Conservation (phyloP, 2,797 vertebrate species). For the Cyprinella venusta region DNA sequence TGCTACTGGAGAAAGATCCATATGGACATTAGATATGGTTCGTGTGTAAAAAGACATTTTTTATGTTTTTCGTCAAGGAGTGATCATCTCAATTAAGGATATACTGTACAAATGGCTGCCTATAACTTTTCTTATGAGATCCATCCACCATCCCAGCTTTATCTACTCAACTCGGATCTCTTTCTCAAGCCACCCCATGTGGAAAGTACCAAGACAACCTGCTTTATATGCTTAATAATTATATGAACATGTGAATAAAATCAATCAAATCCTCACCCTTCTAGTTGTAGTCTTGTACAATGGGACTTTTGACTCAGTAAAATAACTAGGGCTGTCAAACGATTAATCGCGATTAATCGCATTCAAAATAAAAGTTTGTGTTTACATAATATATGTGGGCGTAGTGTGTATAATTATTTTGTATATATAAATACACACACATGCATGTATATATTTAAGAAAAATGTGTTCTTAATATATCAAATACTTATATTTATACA, state of each 20-base stretch:
- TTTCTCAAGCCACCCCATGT: neutral
- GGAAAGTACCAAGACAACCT: neutral
- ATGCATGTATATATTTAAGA: too few relatives aligned
- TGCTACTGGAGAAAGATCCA: neutral
- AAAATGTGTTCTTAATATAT: too few relatives aligned
- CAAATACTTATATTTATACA: too few relatives aligned
- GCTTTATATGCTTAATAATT: neutral
- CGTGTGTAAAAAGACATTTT: neutral
- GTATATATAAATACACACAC: too few relatives aligned
- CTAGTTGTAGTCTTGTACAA: neutral
- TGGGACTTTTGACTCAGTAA: neutral
- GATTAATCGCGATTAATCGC: too few relatives aligned
- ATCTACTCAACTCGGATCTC: neutral
- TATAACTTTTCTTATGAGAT: neutral
- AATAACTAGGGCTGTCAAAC: too few relatives aligned
- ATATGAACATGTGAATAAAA: constrained; percentile 4
- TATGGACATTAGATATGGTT: neutral
- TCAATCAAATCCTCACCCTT: neutral
- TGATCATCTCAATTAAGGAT: neutral
- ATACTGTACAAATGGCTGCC: neutral
- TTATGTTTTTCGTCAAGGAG: neutral
- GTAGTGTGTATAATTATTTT: too few relatives aligned
- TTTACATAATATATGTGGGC: too few relatives aligned
- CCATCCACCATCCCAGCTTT: neutral
- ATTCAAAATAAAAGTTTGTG: too few relatives aligned